A percentile compares a stretch with the other conserved stretches of the same genome.
These are phyloP conservation scores for Porites evermanni DNA, from an alignment of 92 coral and sea anemone genomes.

Conservation along the genomic window DNA sequence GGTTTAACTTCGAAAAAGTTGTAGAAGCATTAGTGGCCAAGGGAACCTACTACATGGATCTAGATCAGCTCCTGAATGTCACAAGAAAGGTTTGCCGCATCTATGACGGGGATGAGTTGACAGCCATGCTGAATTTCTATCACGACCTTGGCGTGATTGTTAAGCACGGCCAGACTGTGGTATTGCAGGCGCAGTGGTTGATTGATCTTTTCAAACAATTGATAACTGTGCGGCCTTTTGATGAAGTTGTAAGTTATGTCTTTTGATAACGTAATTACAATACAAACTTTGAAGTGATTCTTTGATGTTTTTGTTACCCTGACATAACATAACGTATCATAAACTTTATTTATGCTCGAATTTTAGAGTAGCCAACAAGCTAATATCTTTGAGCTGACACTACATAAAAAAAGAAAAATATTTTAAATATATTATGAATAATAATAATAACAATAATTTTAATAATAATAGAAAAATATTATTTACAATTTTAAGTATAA, in stretches of 20 bases:
- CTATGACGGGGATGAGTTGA: conserved; percentile 56
- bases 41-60: conserved; percentile 56
- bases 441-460: no score
- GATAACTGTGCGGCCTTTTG: conserved; percentile 71
- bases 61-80: conserved; percentile 61
- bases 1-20: conserved; percentile 86
- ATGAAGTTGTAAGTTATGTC: conserved; percentile 61
- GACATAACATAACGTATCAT: no score
- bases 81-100: conserved; percentile 68
- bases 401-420: no score
- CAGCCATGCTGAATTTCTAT: conserved; percentile 71
- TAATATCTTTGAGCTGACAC: no score
- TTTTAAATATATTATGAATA: no score
- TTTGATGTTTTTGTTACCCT: no score
- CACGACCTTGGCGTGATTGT: conserved; percentile 82
- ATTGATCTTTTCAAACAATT: conserved; percentile 70
- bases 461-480: no score
- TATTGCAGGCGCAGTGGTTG: conserved; percentile 78
- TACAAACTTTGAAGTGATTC: no score
- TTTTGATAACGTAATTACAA: neutral
- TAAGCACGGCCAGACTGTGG: conserved; percentile 70
- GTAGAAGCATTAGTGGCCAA: conserved; percentile 60
- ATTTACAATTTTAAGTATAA: no score
- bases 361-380: no score
- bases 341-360: no score